Evolutionary conservation across 2,888 invertebrate genomes (phyloP).

Genomic region (Lasioglossum figueresi): DNA sequence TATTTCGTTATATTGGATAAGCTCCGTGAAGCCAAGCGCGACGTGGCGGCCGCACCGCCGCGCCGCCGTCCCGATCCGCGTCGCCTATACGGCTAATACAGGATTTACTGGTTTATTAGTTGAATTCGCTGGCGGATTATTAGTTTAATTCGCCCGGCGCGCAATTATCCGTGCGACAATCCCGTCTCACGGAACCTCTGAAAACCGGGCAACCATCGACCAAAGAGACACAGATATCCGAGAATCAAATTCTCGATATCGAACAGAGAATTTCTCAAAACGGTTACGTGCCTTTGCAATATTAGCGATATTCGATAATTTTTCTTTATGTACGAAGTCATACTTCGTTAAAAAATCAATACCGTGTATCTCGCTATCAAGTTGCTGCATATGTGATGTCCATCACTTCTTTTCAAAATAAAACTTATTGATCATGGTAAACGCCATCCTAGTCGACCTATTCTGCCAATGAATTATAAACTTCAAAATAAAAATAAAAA

Average conservation of each 20-base stretch:
- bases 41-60: background rate
- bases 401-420: too few species aligned
- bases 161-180: slow-evolving; percentile 11
- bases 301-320: background rate
- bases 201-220: background rate
- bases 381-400: too few species aligned
- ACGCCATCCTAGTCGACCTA: too few species aligned
- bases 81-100: slow-evolving; percentile 26
- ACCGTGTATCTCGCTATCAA: too few species aligned
- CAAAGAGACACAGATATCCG: background rate
- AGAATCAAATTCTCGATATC: slow-evolving; percentile 6
- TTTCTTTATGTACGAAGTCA: background rate
- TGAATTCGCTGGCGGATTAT: slow-evolving; percentile 44
- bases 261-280: background rate
- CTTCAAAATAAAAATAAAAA: too few species aligned
- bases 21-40: slow-evolving; percentile 3
- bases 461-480: too few species aligned
- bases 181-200: background rate
- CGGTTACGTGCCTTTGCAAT: background rate
- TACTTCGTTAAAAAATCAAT: background rate
- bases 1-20: slow-evolving; percentile 43
- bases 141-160: slow-evolving; percentile 35
- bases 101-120: slow-evolving; percentile 44
- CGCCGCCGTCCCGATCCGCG: background rate
- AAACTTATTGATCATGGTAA: too few species aligned